Conservation (phyloP, 2,797 vertebrate species). For the Lithobates sylvaticus region DNA sequence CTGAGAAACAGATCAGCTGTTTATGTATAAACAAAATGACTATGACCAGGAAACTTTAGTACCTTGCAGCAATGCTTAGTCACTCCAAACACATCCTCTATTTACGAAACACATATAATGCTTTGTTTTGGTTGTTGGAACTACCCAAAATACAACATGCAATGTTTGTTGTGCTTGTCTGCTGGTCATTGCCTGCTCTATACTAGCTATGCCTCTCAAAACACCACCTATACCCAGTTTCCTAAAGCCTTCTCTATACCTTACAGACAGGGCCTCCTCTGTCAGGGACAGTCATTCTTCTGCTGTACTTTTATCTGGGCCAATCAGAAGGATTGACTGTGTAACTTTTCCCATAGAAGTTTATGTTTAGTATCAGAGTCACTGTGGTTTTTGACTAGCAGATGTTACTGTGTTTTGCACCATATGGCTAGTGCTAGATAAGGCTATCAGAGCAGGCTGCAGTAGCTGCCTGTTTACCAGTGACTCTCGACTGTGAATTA, state of each 20-base stretch:
- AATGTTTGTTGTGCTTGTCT: not conserved
- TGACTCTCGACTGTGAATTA: slow-evolving; percentile 63
- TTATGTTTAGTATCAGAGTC: not conserved
- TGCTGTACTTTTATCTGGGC: not conserved
- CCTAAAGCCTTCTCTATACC: too few species aligned
- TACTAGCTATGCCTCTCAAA: not conserved
- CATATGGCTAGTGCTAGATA: slow-evolving; percentile 46
- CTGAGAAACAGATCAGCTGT: too few species aligned
- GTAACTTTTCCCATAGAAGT: not conserved
- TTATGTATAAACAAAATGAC: too few species aligned
- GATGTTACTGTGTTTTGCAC: slow-evolving; percentile 21
- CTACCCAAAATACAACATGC: not conserved
- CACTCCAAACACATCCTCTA: not conserved
- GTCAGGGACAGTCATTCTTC: not conserved
- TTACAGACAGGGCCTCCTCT: too few species aligned
- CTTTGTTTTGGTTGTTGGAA: not conserved
- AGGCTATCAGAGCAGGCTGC: slow-evolving; percentile 58
- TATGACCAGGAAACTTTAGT: too few species aligned
- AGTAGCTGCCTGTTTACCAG: slow-evolving; percentile 54
- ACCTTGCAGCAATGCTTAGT: too few species aligned
- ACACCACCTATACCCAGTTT: too few species aligned
- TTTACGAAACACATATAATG: not conserved
- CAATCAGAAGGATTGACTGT: not conserved
- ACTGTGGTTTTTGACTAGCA: slow-evolving; percentile 46
- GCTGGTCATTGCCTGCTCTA: not conserved